These are phyloP conservation scores for Sebastes iracundus DNA, from an alignment of 2,797 vertebrate genomes.

Conservation along the genomic window DNA sequence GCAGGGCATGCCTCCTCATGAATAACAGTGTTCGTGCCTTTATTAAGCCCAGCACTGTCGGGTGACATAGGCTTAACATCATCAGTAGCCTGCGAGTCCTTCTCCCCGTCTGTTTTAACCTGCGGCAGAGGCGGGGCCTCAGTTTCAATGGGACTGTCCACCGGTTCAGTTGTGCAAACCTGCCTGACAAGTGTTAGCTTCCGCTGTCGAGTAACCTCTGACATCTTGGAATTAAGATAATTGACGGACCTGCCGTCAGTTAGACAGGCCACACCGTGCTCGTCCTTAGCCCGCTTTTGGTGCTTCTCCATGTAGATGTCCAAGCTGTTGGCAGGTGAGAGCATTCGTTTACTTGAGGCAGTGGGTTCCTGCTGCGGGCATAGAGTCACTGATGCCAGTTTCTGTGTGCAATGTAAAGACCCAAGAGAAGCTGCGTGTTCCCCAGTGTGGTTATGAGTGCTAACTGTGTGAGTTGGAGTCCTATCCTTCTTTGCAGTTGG, in stretches of 20 bases:
- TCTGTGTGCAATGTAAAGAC: conserved; percentile 84
- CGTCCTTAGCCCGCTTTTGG: conserved; percentile 97
- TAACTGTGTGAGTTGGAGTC: conserved; percentile 62
- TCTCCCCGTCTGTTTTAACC: conserved; percentile 71
- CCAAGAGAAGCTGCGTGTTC: conserved; percentile 76
- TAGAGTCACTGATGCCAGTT: conserved; percentile 88
- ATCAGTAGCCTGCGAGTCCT: conserved; percentile 70
- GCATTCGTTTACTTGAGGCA: conserved; percentile 97
- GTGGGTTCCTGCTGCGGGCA: conserved; percentile 93
- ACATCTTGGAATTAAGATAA: conserved; percentile 83
- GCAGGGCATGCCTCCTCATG: conserved; percentile 48
- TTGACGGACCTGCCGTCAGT: conserved; percentile 84
- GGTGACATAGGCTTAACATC: conserved; percentile 71
- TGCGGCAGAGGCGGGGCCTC: conserved; percentile 80
- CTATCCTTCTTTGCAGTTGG: conserved; percentile 80
- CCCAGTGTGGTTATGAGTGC: conserved; percentile 70
- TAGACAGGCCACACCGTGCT: conserved; percentile 91
- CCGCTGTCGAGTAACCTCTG: conserved; percentile 87
- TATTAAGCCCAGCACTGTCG: conserved; percentile 78
- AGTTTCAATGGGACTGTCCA: conserved; percentile 87
- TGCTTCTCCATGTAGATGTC: conserved; percentile 99
- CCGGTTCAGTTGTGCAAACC: conserved; percentile 93
- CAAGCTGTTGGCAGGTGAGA: conserved; percentile 97
- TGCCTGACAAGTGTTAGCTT: conserved; percentile 94
- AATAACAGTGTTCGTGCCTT: conserved; percentile 73